Evolutionary conservation across 2,797 vertebrate genomes (phyloP).

Genomic region (Jordanella pulchra): DNA sequence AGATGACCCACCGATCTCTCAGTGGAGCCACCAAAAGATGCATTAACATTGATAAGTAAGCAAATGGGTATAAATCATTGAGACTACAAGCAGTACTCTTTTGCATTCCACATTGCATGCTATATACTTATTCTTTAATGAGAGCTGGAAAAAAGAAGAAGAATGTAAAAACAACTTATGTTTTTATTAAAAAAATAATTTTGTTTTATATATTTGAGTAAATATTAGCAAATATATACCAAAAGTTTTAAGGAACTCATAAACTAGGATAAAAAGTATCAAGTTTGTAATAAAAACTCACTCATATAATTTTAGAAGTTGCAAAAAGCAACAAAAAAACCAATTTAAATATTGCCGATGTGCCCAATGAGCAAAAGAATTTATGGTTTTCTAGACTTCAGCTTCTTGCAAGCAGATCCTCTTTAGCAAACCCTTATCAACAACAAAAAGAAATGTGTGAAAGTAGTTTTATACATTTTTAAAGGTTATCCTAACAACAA

Average conservation of each 20-base stretch:
- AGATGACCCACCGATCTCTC: neutral
- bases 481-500: conserved; percentile 8
- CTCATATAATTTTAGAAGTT: neutral
- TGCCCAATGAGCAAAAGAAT: conserved; percentile 1
- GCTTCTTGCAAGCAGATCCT: conserved; percentile 2
- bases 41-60: neutral
- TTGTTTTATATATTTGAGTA: neutral
- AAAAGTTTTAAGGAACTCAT: neutral
- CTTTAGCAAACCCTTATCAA: neutral
- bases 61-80: neutral
- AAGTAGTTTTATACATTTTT: conserved; percentile 14
- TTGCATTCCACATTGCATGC: neutral
- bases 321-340: neutral
- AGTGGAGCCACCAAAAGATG: neutral
- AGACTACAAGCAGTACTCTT: neutral
- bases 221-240: neutral
- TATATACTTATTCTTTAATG: neutral
- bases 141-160: too few species aligned
- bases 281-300: neutral
- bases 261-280: neutral
- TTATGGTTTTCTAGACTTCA: neutral
- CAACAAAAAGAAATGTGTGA: conserved; percentile 21
- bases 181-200: neutral
- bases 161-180: neutral
- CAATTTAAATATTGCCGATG: neutral